Percentiles rank a stretch among this genome's conserved stretches.
Conservation (phyloP, 2,113 vertebrate species). For the Solea senegalensis region DNA sequence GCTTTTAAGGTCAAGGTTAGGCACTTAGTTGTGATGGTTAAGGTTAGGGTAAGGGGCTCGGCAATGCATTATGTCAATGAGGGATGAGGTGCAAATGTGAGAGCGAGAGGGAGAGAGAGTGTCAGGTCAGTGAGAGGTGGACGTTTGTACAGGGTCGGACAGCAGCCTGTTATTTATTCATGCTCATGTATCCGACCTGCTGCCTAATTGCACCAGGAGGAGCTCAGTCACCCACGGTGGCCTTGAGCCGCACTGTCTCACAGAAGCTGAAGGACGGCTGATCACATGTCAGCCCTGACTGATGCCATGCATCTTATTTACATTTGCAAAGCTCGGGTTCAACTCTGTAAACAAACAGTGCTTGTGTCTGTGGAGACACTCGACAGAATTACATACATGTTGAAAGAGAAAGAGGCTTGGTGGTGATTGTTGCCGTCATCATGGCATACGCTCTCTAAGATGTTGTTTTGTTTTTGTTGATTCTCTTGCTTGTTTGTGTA, state of each 20-base stretch:
- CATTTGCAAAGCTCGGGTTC: conserved; percentile 48
- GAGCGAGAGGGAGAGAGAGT: conserved; percentile 21
- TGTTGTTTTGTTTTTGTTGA: background rate
- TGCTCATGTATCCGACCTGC: conserved; percentile 49
- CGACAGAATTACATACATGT: background rate
- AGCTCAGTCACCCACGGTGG: conserved; percentile 45
- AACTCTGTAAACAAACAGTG: conserved; percentile 31
- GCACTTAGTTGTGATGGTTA: too few species aligned
- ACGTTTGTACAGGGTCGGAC: conserved; percentile 59
- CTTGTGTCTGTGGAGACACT: conserved; percentile 25
- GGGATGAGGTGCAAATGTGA: background rate
- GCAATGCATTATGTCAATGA: too few species aligned
- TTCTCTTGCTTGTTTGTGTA: background rate
- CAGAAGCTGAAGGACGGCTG: conserved; percentile 33
- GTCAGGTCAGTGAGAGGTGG: conserved; percentile 56
- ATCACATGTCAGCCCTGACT: conserved; percentile 49
- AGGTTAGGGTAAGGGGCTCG: too few species aligned
- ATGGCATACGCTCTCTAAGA: conserved; percentile 30
- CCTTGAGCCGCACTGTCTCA: conserved; percentile 31
- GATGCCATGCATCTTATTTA: conserved; percentile 63
- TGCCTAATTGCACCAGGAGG: conserved; percentile 66
- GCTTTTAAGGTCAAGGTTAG: too few species aligned
- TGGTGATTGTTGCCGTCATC: conserved; percentile 16
- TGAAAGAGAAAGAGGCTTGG: background rate
- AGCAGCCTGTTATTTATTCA: conserved; percentile 68